phyloP scores from a whole-genome alignment of 2,113 vertebrate genomes.

The Brachyhypopomus occidentalis region DNA sequence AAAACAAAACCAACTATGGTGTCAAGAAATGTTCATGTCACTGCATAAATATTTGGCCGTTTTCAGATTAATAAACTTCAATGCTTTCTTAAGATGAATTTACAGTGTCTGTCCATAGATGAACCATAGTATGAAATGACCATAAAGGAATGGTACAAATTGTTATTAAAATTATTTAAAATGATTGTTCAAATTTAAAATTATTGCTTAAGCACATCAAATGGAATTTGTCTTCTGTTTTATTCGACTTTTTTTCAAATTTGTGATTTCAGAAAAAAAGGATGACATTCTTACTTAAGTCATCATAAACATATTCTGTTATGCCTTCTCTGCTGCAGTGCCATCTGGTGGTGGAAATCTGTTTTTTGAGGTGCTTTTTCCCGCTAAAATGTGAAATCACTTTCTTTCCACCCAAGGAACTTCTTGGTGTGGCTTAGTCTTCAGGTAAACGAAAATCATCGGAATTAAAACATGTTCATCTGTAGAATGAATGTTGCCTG shows the following conservation, averaged over 20 bases:
- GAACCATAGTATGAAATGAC: constrained; percentile 62
- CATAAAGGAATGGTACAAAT: constrained; percentile 39
- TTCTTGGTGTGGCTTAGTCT: not conserved
- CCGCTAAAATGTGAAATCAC: not conserved
- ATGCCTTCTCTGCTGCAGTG: constrained; percentile 21
- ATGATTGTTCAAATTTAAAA: constrained; percentile 74
- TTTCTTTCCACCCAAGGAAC: not conserved
- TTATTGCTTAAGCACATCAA: constrained; percentile 71
- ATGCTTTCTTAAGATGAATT: not conserved
- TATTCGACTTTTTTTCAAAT: constrained; percentile 33
- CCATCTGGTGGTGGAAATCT: constrained; percentile 52
- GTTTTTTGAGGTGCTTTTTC: not conserved
- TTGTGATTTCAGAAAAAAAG: constrained; percentile 10
- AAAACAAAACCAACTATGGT: constrained; percentile 7
- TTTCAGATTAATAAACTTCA: not conserved
- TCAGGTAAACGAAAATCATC: not conserved
- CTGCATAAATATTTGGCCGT: not conserved
- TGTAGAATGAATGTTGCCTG: too few species aligned
- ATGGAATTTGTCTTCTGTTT: constrained; percentile 17
- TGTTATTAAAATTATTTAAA: constrained; percentile 69
- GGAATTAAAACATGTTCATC: too few species aligned
- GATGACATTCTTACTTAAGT: not conserved
- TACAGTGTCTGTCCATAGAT: constrained; percentile 48
- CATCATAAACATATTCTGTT: not conserved
- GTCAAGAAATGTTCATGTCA: not conserved